Evolutionary conservation across 1,140 invertebrate species (phyloP), one percentile per base, ranked within the genome.

Genomic region (Kradibia gibbosae): DNA sequence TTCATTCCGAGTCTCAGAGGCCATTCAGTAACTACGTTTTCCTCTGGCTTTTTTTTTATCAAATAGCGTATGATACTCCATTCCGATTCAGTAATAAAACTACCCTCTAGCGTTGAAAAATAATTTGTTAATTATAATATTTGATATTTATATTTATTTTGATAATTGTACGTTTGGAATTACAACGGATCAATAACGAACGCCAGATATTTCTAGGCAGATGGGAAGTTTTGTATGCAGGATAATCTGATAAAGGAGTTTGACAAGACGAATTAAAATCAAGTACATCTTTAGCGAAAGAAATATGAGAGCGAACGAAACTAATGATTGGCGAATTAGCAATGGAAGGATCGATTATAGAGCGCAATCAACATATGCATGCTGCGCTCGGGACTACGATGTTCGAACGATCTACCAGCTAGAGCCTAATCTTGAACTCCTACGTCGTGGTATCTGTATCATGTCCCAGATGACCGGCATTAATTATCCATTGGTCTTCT

Each of bases 1-100:
- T 77, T 77, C 57, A 67, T 65, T 65, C 50, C 22, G 75, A 75
- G 53, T 42, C 73, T 22, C 73, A 1, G 55, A 60, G 75, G 25
- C 75, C 60, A 77, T 77, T 62, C 60, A 42, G 57, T 50, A 50
- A 28, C 39, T 39, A n/a, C 45, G 25, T 55, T 57, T 48, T 45
- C 15, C 31, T 10, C 31, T 34, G 4, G 11, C 20, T 42, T 42
- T 45, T 25, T n/a, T 53, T 53, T 42, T 42, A 20, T 45, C 42
- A 34, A 48, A 31, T 17, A 20, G 25, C 65, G 20, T 25, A 13
- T 25, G 45, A 73, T 53, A 31, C 45, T 73, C 53, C n/a, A 53
- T n/a, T n/a, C n/a, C 71, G 10, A 53, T 2, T 34, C 17, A 22
- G 71, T 50, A 28, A 4, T 20, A 20, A 48, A 74, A 74, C 72